Evolutionary conservation across 2,113 vertebrate genomes (phyloP), one percentile per base, ranked within the genome.

Genomic region (Passer domesticus): DNA sequence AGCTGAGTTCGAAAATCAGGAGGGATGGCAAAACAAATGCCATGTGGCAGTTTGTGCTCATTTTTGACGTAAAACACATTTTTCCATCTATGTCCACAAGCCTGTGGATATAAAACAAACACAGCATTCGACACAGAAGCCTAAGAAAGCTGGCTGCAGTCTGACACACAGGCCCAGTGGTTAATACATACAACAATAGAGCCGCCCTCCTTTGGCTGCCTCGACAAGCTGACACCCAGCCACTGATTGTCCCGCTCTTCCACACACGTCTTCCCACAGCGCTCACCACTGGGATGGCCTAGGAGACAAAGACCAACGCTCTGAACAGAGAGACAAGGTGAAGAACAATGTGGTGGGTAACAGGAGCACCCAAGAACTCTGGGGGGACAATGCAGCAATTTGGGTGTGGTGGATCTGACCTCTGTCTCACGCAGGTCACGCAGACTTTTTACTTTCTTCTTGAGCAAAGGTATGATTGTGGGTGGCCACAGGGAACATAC

Each of bases 51-150:
- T 86, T 99, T 99, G 96, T 98, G 98, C 59, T 98, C 98, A 69
- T 84, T 96, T 82, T 97, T 97, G 16, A 98, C 90, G 33, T 98
- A 99, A 97, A 83, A 98, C 83, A 99, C 86, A 69, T 99, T 99
- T 98, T 99, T 99, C 99, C 99, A 99, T 56, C 99, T 98, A 92
- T 99, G 99, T 60, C 98, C 99, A 96, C 99, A 99, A 90, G 98
- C 98, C 99, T 99, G 73, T 7, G 86, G 77, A 94, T 96, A 93
- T 95, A 95, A 96, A 94, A 35, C n/a, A 83, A 94, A 75, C 52
- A 28, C 7, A 4, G 74, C 7, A 5, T 84, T 89, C 41, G 60
- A 89, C 64, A 79, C 3, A 74, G 70, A 83, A 93, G 52, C 15
- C 1, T 7, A 62, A 20, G 37, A 53, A 69, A 79, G 25, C 28